phyloP scores from a whole-genome alignment of 2,113 vertebrate species.

The Pionites leucogaster region DNA sequence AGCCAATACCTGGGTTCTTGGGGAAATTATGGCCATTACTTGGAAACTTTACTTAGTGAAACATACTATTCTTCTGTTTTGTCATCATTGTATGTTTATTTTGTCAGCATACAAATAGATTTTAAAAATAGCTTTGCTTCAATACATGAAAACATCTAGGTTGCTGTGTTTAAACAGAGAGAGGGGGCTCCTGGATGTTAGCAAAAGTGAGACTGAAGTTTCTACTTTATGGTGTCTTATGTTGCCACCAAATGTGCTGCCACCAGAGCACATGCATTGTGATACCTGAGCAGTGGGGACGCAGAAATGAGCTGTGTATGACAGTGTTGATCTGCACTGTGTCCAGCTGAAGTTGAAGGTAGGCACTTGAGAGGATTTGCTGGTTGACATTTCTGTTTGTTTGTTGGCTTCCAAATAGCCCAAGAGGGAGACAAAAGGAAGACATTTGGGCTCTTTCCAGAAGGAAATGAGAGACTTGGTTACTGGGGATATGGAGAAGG shows the following conservation, averaged over 20 bases:
- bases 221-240: background rate
- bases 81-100: background rate
- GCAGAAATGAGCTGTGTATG: background rate
- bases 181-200: background rate
- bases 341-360: background rate
- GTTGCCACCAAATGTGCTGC: background rate
- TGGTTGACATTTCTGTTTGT: fast-evolving
- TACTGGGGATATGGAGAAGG: background rate
- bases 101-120: background rate
- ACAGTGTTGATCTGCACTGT: fast-evolving
- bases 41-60: background rate
- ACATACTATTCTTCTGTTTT: background rate
- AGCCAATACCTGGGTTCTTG: background rate
- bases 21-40: background rate
- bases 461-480: background rate
- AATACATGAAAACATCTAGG: fast-evolving
- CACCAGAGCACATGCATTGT: background rate
- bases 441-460: fast-evolving
- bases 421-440: background rate
- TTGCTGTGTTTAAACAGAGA: background rate
- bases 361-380: background rate
- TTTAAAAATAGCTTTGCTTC: background rate
- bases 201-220: background rate
- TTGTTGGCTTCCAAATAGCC: background rate
- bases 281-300: fast-evolving